These are phyloP conservation scores for Petrolisthes manimaculis DNA, from an alignment of 2,888 invertebrate genomes.

Conservation along the genomic window DNA sequence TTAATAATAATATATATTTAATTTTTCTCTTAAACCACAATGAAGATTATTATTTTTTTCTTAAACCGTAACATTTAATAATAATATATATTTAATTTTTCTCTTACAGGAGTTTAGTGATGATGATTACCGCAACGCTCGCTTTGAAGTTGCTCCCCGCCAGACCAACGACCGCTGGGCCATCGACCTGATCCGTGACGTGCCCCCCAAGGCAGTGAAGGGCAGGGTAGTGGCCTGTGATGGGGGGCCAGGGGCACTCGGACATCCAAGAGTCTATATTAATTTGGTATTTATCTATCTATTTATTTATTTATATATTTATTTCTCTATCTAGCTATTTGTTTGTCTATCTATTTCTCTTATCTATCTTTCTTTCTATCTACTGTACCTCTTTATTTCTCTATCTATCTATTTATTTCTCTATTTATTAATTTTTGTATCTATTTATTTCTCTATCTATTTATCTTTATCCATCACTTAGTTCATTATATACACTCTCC, in stretches of 20 bases:
- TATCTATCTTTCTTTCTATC: neutral
- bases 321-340: neutral
- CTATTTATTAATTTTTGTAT: too few relatives aligned
- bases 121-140: constrained; percentile 74
- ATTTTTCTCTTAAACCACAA: too few relatives aligned
- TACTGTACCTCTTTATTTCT: too few relatives aligned
- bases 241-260: constrained; percentile 94
- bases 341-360: neutral
- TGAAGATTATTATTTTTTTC: too few relatives aligned
- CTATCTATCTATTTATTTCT: too few relatives aligned
- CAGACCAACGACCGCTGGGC: constrained; percentile 92
- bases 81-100: neutral
- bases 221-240: constrained; percentile 91
- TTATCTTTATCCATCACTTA: too few relatives aligned
- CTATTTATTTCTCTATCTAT: too few relatives aligned
- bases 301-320: neutral
- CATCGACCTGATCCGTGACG: constrained; percentile 86
- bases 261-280: constrained; percentile 97
- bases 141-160: constrained; percentile 83
- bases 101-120: constrained; percentile 22
- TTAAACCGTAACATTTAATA: too few relatives aligned
- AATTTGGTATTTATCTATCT: constrained; percentile 82
- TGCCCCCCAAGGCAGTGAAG: constrained; percentile 83
- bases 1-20: too few relatives aligned
- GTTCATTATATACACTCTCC: too few relatives aligned